Evolutionary conservation across 2,888 invertebrate genomes (phyloP).

Genomic region (Trissoscelio sp.): DNA sequence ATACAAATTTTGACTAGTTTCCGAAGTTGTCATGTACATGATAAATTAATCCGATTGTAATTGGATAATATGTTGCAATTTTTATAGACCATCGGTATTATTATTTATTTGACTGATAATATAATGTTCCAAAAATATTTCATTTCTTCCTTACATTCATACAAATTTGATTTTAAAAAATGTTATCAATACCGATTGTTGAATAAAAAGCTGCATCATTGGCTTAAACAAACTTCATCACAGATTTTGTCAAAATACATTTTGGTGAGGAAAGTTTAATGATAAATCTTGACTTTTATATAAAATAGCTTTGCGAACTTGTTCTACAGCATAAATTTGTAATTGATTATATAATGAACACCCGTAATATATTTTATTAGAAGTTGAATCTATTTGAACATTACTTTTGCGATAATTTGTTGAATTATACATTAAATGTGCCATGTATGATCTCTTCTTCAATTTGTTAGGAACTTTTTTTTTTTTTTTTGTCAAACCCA

Average conservation of each 20-base stretch:
- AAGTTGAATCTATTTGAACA: not conserved
- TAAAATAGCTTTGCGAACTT: constrained; percentile 8
- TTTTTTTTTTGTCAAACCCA: constrained; percentile 7
- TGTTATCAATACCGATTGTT: constrained; percentile 34
- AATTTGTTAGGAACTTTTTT: constrained; percentile 26
- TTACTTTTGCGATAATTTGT: constrained; percentile 18
- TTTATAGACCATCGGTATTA: constrained; percentile 37
- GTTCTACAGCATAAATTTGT: not conserved
- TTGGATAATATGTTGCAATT: constrained; percentile 15
- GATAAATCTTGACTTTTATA: constrained; percentile 9
- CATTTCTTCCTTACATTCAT: constrained; percentile 4
- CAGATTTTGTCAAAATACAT: constrained; percentile 39
- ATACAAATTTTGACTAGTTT: constrained; percentile 44
- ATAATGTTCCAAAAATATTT: constrained; percentile 48
- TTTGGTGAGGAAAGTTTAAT: constrained; percentile 38
- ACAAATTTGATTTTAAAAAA: constrained; percentile 29
- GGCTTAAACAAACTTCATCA: constrained; percentile 35
- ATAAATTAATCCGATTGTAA: constrained; percentile 17
- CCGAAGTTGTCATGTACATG: constrained; percentile 14
- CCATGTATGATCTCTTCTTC: not conserved
- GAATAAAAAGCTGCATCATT: constrained; percentile 29
- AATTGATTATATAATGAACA: constrained; percentile 3
- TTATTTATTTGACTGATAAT: not conserved
- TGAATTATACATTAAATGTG: not conserved
- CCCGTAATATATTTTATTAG: not conserved